Percentiles rank a stretch among this genome's conserved stretches.
These are phyloP conservation scores for Salminus brasiliensis DNA, from an alignment of 2,113 vertebrate genomes.

Conservation along the genomic window DNA sequence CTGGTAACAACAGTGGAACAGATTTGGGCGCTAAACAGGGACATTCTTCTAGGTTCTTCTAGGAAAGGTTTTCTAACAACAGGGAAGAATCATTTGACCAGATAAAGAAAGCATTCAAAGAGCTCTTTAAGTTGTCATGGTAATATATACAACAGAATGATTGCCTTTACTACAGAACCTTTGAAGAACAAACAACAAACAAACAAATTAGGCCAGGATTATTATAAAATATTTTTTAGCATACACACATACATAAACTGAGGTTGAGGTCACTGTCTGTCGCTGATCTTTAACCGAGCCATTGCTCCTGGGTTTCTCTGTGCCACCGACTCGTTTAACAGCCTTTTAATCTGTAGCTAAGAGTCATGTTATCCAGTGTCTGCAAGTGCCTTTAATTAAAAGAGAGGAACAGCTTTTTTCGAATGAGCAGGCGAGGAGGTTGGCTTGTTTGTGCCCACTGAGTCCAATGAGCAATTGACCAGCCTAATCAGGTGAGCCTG, in stretches of 20 bases:
- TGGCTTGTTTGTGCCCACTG: conserved; percentile 45
- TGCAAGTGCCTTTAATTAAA: conserved; percentile 51
- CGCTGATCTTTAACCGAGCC: conserved; percentile 10
- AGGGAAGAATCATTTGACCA: too few species aligned
- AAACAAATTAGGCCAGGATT: too few species aligned
- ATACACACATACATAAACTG: neutral
- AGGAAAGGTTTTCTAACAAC: too few species aligned
- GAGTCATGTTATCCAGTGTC: conserved; percentile 39
- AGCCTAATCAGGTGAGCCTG: conserved; percentile 42
- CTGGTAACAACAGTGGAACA: neutral
- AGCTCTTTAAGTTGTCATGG: too few species aligned
- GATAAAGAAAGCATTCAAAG: too few species aligned
- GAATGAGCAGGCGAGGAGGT: conserved; percentile 37
- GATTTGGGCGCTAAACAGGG: too few species aligned
- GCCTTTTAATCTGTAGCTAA: conserved; percentile 48
- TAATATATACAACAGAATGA: too few species aligned
- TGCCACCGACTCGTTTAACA: conserved; percentile 32
- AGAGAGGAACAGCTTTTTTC: conserved; percentile 39
- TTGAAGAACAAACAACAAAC: neutral
- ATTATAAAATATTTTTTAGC: too few species aligned
- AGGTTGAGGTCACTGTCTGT: conserved; percentile 4
- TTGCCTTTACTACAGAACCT: too few species aligned
- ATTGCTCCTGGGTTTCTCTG: conserved; percentile 11
- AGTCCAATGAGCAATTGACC: conserved; percentile 53
- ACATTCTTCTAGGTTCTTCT: too few species aligned